These are phyloP conservation scores for Papilio polyxenes DNA, from an alignment of 1,140 invertebrate species.

Conservation along the genomic window DNA sequence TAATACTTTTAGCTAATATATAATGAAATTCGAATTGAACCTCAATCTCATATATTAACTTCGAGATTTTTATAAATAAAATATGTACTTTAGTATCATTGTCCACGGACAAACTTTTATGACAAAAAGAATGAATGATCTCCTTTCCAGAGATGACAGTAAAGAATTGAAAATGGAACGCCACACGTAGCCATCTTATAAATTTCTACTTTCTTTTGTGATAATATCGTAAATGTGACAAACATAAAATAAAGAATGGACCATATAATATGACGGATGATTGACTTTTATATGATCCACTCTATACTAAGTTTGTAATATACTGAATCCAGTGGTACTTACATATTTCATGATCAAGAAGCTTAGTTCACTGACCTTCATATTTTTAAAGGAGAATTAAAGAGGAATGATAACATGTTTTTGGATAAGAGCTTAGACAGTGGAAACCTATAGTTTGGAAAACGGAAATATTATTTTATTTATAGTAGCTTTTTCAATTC, in stretches of 20 bases:
- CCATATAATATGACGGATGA: constrained; percentile 34
- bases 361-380: neutral
- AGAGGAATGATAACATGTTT: neutral
- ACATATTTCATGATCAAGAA: neutral
- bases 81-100: constrained; percentile 18
- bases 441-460: too few species aligned
- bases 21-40: neutral
- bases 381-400: neutral
- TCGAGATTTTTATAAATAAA: constrained; percentile 22
- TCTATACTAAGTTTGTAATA: constrained; percentile 2
- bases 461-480: neutral
- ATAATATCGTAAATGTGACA: constrained; percentile 33
- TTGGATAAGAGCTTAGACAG: too few species aligned
- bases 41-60: neutral
- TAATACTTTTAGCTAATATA: neutral
- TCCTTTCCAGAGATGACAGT: constrained; percentile 22
- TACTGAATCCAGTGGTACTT: neutral
- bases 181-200: constrained; percentile 31
- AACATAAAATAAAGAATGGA: constrained; percentile 30
- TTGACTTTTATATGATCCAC: constrained; percentile 16
- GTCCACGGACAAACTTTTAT: constrained; percentile 28
- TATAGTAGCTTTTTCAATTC: neutral
- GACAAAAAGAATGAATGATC: constrained; percentile 36
- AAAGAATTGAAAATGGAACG: constrained; percentile 37
- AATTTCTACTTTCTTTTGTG: constrained; percentile 37